Conservation (phyloP, 2,113 vertebrate species). For the Tichodroma muraria region DNA sequence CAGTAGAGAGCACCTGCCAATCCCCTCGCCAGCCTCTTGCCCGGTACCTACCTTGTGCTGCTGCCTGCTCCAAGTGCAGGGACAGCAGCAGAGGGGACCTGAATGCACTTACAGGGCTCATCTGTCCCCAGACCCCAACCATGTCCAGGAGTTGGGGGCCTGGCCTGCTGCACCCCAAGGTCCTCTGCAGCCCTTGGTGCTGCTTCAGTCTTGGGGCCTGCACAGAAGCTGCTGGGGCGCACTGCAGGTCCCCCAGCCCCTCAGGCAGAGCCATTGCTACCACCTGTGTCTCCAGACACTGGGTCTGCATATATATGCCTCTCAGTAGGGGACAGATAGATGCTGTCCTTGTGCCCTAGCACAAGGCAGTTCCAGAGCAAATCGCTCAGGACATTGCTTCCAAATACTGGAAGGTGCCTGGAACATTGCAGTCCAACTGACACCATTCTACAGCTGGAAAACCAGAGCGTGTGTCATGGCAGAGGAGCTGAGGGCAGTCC, state of each 20-base stretch:
- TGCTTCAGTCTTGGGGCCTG: accelerated
- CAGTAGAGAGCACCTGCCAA: too few relatives aligned
- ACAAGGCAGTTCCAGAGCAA: neutral
- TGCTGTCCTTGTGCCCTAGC: too few relatives aligned
- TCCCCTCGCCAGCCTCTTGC: neutral
- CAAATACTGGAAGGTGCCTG: neutral
- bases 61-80: neutral
- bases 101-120: neutral
- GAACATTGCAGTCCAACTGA: neutral
- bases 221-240: neutral
- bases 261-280: neutral
- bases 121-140: neutral
- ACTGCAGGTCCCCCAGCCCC: neutral
- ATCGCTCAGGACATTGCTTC: neutral
- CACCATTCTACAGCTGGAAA: neutral
- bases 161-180: neutral
- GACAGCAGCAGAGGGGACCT: neutral
- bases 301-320: accelerated
- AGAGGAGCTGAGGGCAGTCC: neutral
- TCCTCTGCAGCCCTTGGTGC: too few relatives aligned
- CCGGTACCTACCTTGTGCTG: neutral
- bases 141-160: neutral
- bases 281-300: accelerated
- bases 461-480: accelerated
- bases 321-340: accelerated